A percentile compares a stretch with the other conserved stretches of the same genome.
phyloP scores from a whole-genome alignment of 2,113 vertebrate genomes.

The Pedetes capensis region DNA sequence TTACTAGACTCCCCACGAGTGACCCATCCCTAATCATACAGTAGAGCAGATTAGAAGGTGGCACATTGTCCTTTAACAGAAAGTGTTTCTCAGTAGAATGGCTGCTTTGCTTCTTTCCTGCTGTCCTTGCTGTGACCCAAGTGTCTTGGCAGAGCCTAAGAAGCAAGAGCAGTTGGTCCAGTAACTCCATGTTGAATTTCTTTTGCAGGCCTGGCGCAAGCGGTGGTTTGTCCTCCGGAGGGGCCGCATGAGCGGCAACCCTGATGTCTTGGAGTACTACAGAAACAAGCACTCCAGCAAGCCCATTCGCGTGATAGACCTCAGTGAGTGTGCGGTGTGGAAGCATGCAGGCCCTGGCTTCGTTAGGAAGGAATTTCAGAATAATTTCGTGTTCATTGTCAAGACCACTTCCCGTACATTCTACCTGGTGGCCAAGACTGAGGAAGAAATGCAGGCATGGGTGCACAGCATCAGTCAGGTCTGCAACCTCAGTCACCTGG shows the following conservation, averaged over 20 bases:
- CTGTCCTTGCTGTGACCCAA: neutral
- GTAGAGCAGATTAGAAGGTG: neutral
- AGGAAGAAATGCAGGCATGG: slow-evolving; percentile 97
- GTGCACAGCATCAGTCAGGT: slow-evolving; percentile 94
- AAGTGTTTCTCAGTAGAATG: neutral
- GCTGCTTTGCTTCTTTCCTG: neutral
- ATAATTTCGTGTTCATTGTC: slow-evolving; percentile 94
- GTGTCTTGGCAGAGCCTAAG: neutral
- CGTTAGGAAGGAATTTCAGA: slow-evolving; percentile 92
- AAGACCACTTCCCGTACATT: slow-evolving; percentile 93
- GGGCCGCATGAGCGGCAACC: slow-evolving; percentile 96
- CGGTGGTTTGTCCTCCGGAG: slow-evolving; percentile 97
- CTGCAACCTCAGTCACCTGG: slow-evolving; percentile 90
- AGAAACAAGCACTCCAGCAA: slow-evolving; percentile 92
- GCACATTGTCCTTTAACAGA: neutral
- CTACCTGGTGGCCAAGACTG: slow-evolving; percentile 97
- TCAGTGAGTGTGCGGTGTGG: slow-evolving; percentile 94
- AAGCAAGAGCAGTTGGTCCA: neutral
- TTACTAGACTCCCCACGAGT: neutral
- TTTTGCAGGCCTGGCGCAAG: slow-evolving; percentile 93
- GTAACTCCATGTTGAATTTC: neutral
- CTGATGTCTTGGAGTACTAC: slow-evolving; percentile 97
- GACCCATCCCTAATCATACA: neutral
- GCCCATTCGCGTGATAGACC: slow-evolving; percentile 94
- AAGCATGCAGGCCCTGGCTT: slow-evolving; percentile 88